phyloP scores from a whole-genome alignment of 2,797 vertebrate species.

The Odontamblyopus rebecca region DNA sequence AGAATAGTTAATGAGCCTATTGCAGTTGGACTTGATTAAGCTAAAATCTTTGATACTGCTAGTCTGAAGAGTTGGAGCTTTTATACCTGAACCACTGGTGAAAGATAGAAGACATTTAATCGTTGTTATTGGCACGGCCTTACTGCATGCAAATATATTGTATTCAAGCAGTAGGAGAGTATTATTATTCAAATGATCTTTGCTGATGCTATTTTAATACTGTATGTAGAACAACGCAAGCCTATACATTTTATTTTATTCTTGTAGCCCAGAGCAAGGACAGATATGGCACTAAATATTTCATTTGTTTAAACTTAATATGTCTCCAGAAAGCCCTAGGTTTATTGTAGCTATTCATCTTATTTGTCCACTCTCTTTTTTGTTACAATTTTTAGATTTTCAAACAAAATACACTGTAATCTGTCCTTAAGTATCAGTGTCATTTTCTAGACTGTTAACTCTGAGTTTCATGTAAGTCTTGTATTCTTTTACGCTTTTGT shows the following conservation, averaged over 20 bases:
- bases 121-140: background rate
- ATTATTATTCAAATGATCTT: constrained; percentile 19
- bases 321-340: background rate
- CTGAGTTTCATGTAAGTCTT: background rate
- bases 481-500: background rate
- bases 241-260: background rate
- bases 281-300: too few species aligned
- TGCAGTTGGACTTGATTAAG: constrained; percentile 41
- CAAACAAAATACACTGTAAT: background rate
- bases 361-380: background rate
- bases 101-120: constrained; percentile 24
- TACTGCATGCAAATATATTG: constrained; percentile 3
- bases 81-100: constrained; percentile 15
- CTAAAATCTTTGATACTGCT: constrained; percentile 25
- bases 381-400: too few species aligned
- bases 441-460: background rate
- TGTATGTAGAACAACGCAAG: constrained; percentile 1
- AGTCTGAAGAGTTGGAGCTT: constrained; percentile 7
- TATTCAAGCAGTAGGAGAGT: background rate
- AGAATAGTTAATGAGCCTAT: constrained; percentile 14
- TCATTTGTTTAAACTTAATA: too few species aligned
- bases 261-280: too few species aligned
- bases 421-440: constrained; percentile 13
- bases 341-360: too few species aligned
- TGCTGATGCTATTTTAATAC: constrained; percentile 10